Percentiles rank a stretch among this genome's conserved stretches.
phyloP scores from a whole-genome alignment of 2,888 invertebrate species.

The Athripsodes cinereus region DNA sequence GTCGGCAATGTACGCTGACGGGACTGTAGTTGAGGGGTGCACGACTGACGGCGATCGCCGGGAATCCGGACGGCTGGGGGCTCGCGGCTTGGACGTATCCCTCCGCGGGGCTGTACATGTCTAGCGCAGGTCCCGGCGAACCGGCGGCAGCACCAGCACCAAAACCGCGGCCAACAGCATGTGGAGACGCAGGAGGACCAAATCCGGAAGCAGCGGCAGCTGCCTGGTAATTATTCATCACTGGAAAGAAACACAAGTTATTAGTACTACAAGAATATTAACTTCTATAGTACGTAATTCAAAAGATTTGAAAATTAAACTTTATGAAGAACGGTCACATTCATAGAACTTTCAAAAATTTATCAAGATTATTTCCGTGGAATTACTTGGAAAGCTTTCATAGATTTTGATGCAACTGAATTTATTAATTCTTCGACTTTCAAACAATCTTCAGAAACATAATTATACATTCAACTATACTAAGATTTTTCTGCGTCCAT shows the following conservation, averaged over 20 bases:
- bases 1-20: conserved; percentile 54
- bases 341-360: too few relatives aligned
- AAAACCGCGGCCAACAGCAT: conserved; percentile 71
- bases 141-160: conserved; percentile 88
- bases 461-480: too few relatives aligned
- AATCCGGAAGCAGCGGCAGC: conserved; percentile 69
- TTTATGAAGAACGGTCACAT: too few relatives aligned
- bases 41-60: conserved; percentile 88
- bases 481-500: too few relatives aligned
- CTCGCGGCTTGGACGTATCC: conserved; percentile 96
- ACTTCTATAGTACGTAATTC: too few relatives aligned
- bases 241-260: conserved; percentile 54
- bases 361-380: too few relatives aligned
- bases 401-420: too few relatives aligned
- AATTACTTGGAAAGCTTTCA: too few relatives aligned
- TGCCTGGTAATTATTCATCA: conserved; percentile 94
- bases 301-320: too few relatives aligned
- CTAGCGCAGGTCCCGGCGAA: conserved; percentile 87
- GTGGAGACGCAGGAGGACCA: conserved; percentile 79
- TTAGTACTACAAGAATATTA: too few relatives aligned
- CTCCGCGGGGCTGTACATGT: conserved; percentile 88
- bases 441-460: too few relatives aligned
- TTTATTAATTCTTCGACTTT: too few relatives aligned
- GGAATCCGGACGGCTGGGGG: conserved; percentile 94
- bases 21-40: conserved; percentile 91